Evolutionary conservation across 1,140 invertebrate species (phyloP).

Genomic region (Micrasema minimum): DNA sequence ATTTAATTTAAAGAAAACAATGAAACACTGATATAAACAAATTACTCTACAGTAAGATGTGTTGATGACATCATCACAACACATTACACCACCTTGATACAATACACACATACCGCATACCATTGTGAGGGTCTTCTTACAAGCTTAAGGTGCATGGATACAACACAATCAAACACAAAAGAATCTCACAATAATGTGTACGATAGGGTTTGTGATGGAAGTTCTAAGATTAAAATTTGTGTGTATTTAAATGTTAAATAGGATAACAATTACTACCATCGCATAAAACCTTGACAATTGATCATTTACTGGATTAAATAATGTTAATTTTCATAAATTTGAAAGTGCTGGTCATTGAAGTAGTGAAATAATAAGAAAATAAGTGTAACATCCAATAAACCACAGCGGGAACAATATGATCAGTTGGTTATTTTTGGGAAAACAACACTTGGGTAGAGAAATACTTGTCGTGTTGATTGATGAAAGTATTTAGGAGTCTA

Average conservation of each 20-base stretch:
- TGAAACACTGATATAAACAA: too few species aligned
- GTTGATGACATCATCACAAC: too few species aligned
- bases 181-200: not conserved
- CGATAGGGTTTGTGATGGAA: not conserved
- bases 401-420: conserved; percentile 36
- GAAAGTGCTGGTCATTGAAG: not conserved
- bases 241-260: not conserved
- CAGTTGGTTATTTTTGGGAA: conserved; percentile 35
- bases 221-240: too few species aligned
- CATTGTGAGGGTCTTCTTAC: too few species aligned
- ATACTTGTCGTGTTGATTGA: conserved; percentile 13
- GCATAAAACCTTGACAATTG: conserved; percentile 5
- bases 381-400: conserved; percentile 40
- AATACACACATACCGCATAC: too few species aligned
- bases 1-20: too few species aligned
- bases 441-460: conserved; percentile 49
- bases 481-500: conserved; percentile 50
- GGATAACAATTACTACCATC: conserved; percentile 1
- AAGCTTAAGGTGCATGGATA: too few species aligned
- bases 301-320: conserved; percentile 6
- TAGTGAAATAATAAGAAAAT: not conserved
- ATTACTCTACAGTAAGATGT: too few species aligned
- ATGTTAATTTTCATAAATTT: conserved; percentile 9
- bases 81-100: too few species aligned
- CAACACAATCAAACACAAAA: not conserved